Base-by-base conservation (phyloP, 2,888 invertebrate species). In the Athripsodes cinereus region DNA sequence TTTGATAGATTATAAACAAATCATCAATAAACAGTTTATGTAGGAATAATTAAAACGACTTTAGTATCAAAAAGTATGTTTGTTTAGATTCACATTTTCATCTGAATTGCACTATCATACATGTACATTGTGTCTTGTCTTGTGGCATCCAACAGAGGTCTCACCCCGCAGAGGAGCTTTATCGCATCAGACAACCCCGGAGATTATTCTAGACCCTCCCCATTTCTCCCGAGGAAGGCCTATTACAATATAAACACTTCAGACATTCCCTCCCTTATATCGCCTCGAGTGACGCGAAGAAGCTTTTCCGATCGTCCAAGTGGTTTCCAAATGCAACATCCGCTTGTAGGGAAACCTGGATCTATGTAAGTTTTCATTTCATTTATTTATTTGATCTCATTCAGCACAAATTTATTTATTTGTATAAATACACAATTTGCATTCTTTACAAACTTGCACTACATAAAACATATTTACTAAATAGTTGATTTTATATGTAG, bases 241-340 rank as follows among this genome's bases (percentile, higher is more conserved):
- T 64, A 64, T 58, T 62, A 58, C 55, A 62, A 55, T 47, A 48
- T 63, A 31, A 62, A 55, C 54, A 59, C 49, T 52, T 53, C 62
- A 10, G 60, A 62, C 31, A 53, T 58, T 52, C 61, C 62, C 8
- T 60, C 62, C 19, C 53, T 64, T 34, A 61, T 60, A 48, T 64
- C 64, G 26, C 64, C 64, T 51, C 52, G 64, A 31, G 58, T 60
- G 22, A 59, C 53, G n/a, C 59, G 64, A 22, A 59, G 60, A 52
- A 56, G 56, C 22, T 62, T 62, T 50, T 58, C 60, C 19, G 60
- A 64, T 31, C 55, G 60, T 2, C 60, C 59, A 21, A 60, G 60
- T 13, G 61, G 62, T n/a, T 62, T 64, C 52, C 58, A 60, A 8
- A 62, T 64, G 62, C 64, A 64, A 50, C 62, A 62, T 55, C 64